Percentiles rank a stretch among this genome's conserved stretches.
These are phyloP conservation scores for Selenia dentaria DNA, from an alignment of 2,888 invertebrate genomes.

Conservation along the genomic window DNA sequence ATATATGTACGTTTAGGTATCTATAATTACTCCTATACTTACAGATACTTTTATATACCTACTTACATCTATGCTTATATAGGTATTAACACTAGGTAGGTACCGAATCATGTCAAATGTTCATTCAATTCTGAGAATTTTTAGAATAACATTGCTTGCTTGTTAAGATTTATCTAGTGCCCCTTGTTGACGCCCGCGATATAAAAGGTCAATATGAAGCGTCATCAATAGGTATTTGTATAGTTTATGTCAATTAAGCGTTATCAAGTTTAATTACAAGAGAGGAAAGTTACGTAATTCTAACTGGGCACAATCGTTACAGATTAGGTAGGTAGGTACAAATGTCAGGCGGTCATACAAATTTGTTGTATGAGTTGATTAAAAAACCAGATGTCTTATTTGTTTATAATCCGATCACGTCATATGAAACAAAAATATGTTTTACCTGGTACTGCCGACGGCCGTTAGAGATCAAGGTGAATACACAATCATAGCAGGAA, in stretches of 20 bases:
- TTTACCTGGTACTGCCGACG: too few relatives aligned
- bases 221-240: background rate
- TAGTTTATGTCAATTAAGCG: background rate
- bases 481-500: constrained; percentile 3
- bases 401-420: too few relatives aligned
- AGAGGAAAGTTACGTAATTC: background rate
- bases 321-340: background rate
- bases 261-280: constrained; percentile 2
- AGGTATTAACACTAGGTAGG: too few relatives aligned
- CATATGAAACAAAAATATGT: too few relatives aligned
- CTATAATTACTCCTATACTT: too few relatives aligned
- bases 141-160: constrained; percentile 14
- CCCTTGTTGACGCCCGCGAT: constrained; percentile 16
- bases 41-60: too few relatives aligned
- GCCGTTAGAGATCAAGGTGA: constrained; percentile 1
- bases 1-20: too few relatives aligned
- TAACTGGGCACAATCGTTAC: background rate
- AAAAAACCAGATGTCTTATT: too few relatives aligned
- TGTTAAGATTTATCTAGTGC: constrained; percentile 15
- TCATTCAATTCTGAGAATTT: constrained; percentile 14
- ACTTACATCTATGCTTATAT: too few relatives aligned
- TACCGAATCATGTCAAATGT: constrained; percentile 5
- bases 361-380: too few relatives aligned
- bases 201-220: constrained; percentile 4
- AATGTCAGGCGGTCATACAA: too few relatives aligned